Evolutionary conservation across 2,888 invertebrate genomes (phyloP).

Genomic region (Ormyrus rosae): DNA sequence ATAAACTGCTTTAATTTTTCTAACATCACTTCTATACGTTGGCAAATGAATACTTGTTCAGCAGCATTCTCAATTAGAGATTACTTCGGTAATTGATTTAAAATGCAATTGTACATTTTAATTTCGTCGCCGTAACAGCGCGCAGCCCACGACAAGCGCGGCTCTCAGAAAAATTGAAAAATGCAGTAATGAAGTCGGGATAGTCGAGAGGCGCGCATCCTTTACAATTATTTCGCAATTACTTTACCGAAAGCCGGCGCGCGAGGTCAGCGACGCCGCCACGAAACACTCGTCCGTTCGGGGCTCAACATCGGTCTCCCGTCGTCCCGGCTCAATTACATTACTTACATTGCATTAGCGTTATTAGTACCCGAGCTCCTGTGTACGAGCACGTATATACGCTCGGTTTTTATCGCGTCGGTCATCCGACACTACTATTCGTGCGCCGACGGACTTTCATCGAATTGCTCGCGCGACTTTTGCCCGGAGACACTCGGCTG

Average conservation of each 20-base stretch:
- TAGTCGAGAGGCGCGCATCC: not conserved
- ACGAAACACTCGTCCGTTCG: conserved; percentile 13
- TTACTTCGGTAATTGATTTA: no score
- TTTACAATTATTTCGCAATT: conserved; percentile 42
- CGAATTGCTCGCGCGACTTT: not conserved
- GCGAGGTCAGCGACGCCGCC: not conserved
- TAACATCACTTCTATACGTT: no score
- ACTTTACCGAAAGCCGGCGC: conserved; percentile 14
- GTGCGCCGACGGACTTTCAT: not conserved
- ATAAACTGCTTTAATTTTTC: no score
- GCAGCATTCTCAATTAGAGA: no score
- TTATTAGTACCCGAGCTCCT: conserved; percentile 64
- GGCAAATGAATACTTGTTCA: no score
- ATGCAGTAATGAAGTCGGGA: no score
- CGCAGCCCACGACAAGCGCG: no score
- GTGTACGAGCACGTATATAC: not conserved
- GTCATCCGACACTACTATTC: conserved; percentile 26
- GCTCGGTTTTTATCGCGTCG: conserved; percentile 35
- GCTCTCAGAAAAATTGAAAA: no score
- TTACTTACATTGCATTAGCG: conserved; percentile 70
- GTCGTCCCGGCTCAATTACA: conserved; percentile 67
- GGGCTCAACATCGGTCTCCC: conserved; percentile 52
- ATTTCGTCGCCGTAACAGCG: no score
- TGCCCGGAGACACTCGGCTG: not conserved
- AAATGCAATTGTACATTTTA: no score